Evolutionary conservation across 2,797 vertebrate genomes (phyloP).

Genomic region (Manis pentadactyla): DNA sequence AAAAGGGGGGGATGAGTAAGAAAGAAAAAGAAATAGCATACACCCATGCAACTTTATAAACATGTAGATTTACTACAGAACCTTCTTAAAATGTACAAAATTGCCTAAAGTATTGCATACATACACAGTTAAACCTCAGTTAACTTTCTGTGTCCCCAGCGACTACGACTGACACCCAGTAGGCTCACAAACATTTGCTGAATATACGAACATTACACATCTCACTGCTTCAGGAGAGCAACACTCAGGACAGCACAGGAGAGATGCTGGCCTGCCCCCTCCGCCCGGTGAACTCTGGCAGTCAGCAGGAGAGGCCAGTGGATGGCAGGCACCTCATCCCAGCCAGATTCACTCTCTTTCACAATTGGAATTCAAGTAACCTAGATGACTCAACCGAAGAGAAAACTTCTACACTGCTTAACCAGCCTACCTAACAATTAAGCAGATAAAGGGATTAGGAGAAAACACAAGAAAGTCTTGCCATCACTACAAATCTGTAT

Average conservation of each 20-base stretch:
- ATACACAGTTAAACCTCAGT: neutral
- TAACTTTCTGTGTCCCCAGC: neutral
- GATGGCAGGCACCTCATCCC: neutral
- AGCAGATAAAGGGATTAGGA: neutral
- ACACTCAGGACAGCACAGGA: neutral
- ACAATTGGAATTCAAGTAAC: slow-evolving; percentile 1
- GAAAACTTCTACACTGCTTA: neutral
- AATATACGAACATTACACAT: neutral
- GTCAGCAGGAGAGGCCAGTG: neutral
- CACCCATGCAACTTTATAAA: neutral
- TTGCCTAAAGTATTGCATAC: neutral
- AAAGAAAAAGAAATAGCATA: slow-evolving; percentile 15
- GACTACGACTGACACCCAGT: neutral
- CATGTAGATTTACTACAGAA: neutral
- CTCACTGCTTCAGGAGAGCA: neutral
- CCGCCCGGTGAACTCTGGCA: neutral
- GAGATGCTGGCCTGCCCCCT: neutral
- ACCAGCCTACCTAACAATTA: neutral
- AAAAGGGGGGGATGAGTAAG: neutral
- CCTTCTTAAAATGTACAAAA: slow-evolving; percentile 13
- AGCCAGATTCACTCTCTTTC: neutral
- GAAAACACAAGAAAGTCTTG: neutral
- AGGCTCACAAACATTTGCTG: neutral
- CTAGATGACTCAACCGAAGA: neutral
- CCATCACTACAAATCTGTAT: neutral